Conservation (phyloP, 1,140 invertebrate species). For the Gryllus bimaculatus region DNA sequence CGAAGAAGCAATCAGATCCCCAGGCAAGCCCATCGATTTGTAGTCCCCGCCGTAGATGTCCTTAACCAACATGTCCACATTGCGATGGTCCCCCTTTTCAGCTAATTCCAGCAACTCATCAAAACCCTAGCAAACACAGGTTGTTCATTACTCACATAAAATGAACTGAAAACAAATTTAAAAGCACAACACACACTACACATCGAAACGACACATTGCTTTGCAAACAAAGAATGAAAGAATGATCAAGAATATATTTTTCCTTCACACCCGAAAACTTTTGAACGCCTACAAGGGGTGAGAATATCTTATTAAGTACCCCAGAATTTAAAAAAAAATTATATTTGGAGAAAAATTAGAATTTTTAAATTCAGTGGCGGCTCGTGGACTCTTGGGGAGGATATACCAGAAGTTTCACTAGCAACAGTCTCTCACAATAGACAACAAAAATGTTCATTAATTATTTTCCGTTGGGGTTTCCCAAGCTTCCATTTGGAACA, state of each 20-base stretch:
- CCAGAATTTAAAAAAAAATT: no score
- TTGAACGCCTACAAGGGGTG: no score
- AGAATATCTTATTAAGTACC: no score
- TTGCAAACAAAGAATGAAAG: background rate
- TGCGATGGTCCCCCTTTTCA: slow-evolving; percentile 60
- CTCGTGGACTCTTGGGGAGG: no score
- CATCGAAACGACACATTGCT: background rate
- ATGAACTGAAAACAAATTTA: background rate
- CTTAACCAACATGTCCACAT: slow-evolving; percentile 64
- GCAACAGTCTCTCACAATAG: no score
- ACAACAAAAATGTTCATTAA: no score
- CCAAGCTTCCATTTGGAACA: no score
- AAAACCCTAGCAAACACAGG: slow-evolving; percentile 43
- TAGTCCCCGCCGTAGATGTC: slow-evolving; percentile 67
- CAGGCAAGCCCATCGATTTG: slow-evolving; percentile 46
- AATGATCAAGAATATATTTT: background rate
- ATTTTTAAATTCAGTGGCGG: no score
- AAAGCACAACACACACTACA: background rate
- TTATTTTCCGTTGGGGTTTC: no score
- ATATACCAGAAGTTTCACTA: no score
- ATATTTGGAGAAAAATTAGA: no score
- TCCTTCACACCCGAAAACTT: no score
- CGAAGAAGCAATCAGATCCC: slow-evolving; percentile 64
- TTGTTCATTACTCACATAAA: background rate
- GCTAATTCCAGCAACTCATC: slow-evolving; percentile 62